A percentile compares a stretch with the other conserved stretches of the same genome.
Evolutionary conservation across 2,797 vertebrate genomes (phyloP).

Genomic region (Neostethus bicornis): DNA sequence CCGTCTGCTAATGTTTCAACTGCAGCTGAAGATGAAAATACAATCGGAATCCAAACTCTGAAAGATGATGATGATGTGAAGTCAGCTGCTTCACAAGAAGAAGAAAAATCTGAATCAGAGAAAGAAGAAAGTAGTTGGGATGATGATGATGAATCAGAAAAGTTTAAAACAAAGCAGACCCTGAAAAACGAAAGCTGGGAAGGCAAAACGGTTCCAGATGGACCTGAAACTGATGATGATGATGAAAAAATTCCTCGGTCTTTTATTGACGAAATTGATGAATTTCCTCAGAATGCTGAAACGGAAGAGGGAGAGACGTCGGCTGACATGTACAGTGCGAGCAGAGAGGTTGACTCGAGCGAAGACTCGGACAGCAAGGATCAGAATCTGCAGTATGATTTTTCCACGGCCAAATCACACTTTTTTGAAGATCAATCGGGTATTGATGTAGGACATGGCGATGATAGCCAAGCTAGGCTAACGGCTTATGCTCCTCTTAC

Average conservation of each 20-base stretch:
- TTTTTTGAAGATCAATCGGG: neutral
- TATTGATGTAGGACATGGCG: slow-evolving; percentile 8
- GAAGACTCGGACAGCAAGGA: slow-evolving; percentile 71
- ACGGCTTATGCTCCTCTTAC: slow-evolving; percentile 37
- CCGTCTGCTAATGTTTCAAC: slow-evolving; percentile 41
- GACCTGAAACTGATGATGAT: slow-evolving; percentile 3
- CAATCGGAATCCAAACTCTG: neutral
- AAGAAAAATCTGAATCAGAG: slow-evolving; percentile 14
- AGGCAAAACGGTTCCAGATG: neutral
- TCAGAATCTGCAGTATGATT: slow-evolving; percentile 60
- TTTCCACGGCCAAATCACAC: slow-evolving; percentile 46
- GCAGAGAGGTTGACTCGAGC: slow-evolving; percentile 51
- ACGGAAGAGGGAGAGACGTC: slow-evolving; percentile 25
- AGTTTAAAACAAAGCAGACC: slow-evolving; percentile 4
- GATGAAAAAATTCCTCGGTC: slow-evolving; percentile 60
- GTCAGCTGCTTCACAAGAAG: slow-evolving; percentile 19
- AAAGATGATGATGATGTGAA: neutral
- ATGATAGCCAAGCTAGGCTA: slow-evolving; percentile 37
- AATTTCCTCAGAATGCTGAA: slow-evolving; percentile 23
- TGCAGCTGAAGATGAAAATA: slow-evolving; percentile 20
- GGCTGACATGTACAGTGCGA: slow-evolving; percentile 24
- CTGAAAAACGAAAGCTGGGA: slow-evolving; percentile 6
- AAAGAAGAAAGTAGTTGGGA: slow-evolving; percentile 55
- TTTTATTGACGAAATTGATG: slow-evolving; percentile 55
- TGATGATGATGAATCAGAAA: slow-evolving; percentile 48